Evolutionary conservation across 2,797 vertebrate genomes (phyloP), one percentile per base, ranked within the genome.

Genomic region (Austrolebias charrua): DNA sequence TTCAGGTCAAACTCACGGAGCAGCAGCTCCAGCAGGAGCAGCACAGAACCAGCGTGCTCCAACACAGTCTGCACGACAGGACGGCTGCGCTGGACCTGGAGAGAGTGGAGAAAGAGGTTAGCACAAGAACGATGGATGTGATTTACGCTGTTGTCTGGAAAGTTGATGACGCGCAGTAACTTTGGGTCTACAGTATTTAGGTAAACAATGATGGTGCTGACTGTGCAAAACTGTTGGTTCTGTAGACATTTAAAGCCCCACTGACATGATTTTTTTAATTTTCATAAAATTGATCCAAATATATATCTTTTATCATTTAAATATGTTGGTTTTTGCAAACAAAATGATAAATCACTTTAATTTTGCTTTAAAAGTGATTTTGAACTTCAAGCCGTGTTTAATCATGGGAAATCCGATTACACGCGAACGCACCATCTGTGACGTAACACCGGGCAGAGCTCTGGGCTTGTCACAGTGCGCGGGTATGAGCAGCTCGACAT

Each of bases 41-140:
- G 73, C 93, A 91, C 45, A 86, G 86, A 55, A 78, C 86, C 13
- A 80, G 55, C 44, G 69, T 96, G 51, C 79, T 95, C 60, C 90
- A 92, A 51, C 93, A 89, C 73, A 91, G 88, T 66, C 79, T 96
- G 29, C 88, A 95, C 57, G 94, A 95, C 91, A 92, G 82, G 73
- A 84, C 90, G 0, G 94, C 95, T 1, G 92, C 95, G 85, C 89
- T 93, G 55, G 89, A 95, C 69, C 88, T 96, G 80, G 92, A 95
- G 81, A 91, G 86, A 66, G 82, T 94, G 42, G 85, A 88, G 13
- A 90, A 88, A 60, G 92, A 93, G 94, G 96, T 96, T 76, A 72
- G 87, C 49, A 55, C 42, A 38, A 46, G n/a, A 75, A 57, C 50
- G 52, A 43, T 43, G 70, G 65, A 75, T 48, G 63, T 74, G 63